Base-by-base conservation (phyloP, 1,140 invertebrate species). In the Caenorhabditis brenneri region DNA sequence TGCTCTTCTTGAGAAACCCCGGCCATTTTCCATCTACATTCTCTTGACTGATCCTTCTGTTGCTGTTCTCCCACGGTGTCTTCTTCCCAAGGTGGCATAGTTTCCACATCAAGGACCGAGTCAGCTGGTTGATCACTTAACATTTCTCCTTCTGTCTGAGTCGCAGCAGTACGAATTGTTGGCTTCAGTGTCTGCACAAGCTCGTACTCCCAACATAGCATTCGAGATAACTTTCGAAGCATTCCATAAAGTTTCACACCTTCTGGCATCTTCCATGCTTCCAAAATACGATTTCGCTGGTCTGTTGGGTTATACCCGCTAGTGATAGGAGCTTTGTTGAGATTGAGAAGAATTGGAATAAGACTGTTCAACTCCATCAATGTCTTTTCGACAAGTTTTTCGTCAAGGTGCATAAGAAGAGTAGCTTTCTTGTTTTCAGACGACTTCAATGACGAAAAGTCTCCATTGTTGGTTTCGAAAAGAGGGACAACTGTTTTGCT, bases 1-100 rank as follows among this genome's bases (percentile, higher is more conserved):
- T 81, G 48, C 12, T 81, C 83, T 22, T 58, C 53, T 65, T 80
- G 33, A 16, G 51, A 12, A 36, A 84, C 39, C n/a, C 79, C 79
- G 10, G 83, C 80, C 15, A 16, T 5, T 31, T 80, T 51, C 82
- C 69, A 83, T 51, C 58, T 46, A 4, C 58, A n/a, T 24, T 46
- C 36, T 19, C 15, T 74, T n/a, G 53, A 12, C 36, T 7, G n/a
- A 42, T 74, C 65, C 12, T 55, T 65, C n/a, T n/a, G n/a, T 27
- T 65, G 53, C n/a, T 58, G 19, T 9, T 55, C 9, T 22, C 39
- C 33, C 5, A 79, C 49, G 16, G n/a, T 48, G 22, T 79, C 78
- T 24, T 74, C 82, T 15, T 53, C 46, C 48, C 65, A 74, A 42
- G 65, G 65, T 27, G 65, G 65, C 36, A 74, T 24, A 22, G 46